Evolutionary conservation across 2,113 vertebrate species (phyloP).

Genomic region (Acanthisitta chloris): DNA sequence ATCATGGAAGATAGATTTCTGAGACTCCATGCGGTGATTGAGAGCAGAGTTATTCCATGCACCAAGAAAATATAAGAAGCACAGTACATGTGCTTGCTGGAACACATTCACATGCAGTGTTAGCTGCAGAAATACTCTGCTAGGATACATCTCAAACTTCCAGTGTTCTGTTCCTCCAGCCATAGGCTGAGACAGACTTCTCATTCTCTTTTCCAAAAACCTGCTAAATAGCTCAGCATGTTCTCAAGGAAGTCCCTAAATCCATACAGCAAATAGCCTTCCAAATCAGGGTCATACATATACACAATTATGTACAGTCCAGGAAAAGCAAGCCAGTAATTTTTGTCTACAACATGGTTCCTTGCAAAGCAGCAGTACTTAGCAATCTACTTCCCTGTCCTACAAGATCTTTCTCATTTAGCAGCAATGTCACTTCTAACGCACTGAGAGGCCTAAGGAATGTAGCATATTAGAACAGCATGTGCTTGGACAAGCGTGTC

Average conservation of each 20-base stretch:
- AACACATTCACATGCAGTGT: neutral
- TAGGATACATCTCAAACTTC: neutral
- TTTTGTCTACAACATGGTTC: neutral
- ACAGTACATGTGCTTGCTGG: accelerated
- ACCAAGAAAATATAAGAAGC: neutral
- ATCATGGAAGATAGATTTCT: neutral
- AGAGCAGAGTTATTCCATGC: neutral
- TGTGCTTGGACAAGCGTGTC: slow-evolving; percentile 57
- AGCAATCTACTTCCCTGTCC: slow-evolving; percentile 35
- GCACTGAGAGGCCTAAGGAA: slow-evolving; percentile 41
- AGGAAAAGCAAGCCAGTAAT: neutral
- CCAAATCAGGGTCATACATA: neutral
- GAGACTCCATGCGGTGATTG: neutral
- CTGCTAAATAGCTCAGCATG: neutral
- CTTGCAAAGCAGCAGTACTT: neutral
- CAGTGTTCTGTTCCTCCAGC: neutral
- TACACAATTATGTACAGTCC: neutral
- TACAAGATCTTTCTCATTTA: slow-evolving; percentile 48
- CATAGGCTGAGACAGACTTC: accelerated
- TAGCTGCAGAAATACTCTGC: neutral
- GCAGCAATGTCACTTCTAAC: slow-evolving; percentile 57
- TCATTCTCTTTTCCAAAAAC: neutral
- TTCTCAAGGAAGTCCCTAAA: neutral
- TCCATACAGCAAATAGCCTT: neutral
- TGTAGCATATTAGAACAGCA: slow-evolving; percentile 60